Conservation (phyloP, 2,797 vertebrate genomes). For the Tamandua tetradactyla region DNA sequence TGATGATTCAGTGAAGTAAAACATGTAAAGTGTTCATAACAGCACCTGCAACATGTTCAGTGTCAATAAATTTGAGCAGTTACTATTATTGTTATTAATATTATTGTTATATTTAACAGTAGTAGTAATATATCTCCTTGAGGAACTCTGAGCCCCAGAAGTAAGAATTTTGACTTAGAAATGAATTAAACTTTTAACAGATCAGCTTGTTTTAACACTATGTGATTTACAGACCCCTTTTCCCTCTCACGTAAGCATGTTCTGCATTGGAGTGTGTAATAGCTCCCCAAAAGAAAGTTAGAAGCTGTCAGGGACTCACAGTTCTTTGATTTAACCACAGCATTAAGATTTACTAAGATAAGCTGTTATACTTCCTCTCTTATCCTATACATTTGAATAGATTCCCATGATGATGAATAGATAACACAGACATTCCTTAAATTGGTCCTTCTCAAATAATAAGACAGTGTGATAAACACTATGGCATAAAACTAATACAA, state of each 20-base stretch:
- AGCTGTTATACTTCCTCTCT: not conserved
- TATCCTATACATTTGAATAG: not conserved
- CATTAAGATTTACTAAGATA: not conserved
- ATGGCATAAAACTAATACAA: not conserved
- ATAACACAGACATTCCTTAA: not conserved
- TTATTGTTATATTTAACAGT: not conserved
- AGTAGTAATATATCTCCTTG: not conserved
- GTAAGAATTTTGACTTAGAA: not conserved
- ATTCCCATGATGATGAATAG: not conserved
- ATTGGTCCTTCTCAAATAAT: not conserved
- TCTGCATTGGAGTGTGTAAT: not conserved
- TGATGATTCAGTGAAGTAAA: not conserved
- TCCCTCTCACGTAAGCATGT: not conserved
- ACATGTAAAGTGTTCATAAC: not conserved
- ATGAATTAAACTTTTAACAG: not conserved
- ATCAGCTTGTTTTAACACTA: not conserved
- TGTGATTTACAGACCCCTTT: not conserved
- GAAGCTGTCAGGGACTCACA: not conserved
- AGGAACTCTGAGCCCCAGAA: not conserved
- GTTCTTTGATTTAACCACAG: not conserved
- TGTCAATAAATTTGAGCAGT: not conserved
- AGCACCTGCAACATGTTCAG: not conserved
- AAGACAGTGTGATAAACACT: not conserved
- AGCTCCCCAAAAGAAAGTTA: not conserved
- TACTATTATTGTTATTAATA: not conserved